phyloP scores from a whole-genome alignment of 2,797 vertebrate species.

The Miichthys miiuy region DNA sequence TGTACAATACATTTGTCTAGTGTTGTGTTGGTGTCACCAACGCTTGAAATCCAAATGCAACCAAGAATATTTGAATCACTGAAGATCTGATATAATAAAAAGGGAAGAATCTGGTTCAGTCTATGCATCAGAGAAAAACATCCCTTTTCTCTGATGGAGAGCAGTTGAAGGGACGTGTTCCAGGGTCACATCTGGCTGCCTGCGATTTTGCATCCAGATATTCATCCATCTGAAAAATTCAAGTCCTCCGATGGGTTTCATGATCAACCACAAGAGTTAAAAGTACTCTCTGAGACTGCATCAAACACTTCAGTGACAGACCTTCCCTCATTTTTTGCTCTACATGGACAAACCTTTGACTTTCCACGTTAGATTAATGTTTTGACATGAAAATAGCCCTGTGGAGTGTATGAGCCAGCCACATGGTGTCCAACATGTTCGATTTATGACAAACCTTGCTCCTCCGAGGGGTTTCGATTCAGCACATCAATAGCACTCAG shows the following conservation, averaged over 20 bases:
- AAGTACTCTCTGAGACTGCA: constrained; percentile 38
- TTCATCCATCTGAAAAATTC: constrained; percentile 69
- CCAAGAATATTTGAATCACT: neutral
- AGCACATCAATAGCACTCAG: constrained; percentile 68
- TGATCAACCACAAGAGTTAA: constrained; percentile 50
- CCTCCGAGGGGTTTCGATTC: constrained; percentile 61
- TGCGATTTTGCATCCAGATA: constrained; percentile 56
- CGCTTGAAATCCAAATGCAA: neutral
- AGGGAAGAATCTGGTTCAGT: constrained; percentile 18
- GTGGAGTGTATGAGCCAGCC: constrained; percentile 47
- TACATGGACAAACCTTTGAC: constrained; percentile 42
- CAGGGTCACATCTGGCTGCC: constrained; percentile 72
- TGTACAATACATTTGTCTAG: neutral
- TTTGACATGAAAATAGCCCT: constrained; percentile 54
- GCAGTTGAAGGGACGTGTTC: constrained; percentile 50
- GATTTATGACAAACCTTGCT: constrained; percentile 62
- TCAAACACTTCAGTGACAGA: constrained; percentile 46
- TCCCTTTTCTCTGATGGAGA: constrained; percentile 34
- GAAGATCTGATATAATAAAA: neutral
- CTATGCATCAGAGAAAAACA: constrained; percentile 8
- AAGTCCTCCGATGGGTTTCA: constrained; percentile 52
- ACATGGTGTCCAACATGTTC: constrained; percentile 52
- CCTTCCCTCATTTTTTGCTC: constrained; percentile 19
- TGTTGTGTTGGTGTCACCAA: neutral
- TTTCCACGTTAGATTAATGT: constrained; percentile 48